Evolutionary conservation across 35 echinoderm and acorn worm species (phyloP).

Genomic region (Ptychodera flava): DNA sequence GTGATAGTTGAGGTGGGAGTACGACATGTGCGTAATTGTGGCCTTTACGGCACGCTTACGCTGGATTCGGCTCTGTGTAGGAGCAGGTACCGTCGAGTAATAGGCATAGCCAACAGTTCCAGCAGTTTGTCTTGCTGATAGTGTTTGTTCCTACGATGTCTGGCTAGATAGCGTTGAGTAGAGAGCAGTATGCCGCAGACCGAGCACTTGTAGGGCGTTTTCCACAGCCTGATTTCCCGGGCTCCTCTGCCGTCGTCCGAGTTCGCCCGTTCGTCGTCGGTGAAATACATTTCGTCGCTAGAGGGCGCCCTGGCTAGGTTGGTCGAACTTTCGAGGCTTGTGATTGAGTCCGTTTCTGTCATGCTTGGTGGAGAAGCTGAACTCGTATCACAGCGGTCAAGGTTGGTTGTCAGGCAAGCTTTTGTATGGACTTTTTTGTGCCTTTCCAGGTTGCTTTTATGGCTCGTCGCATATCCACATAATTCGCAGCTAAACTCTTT

Average conservation of each 20-base stretch:
- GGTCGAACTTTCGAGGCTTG: not conserved
- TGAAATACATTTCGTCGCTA: not conserved
- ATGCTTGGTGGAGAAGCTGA: not conserved
- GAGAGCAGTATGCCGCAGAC: not conserved
- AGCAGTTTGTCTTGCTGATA: not conserved
- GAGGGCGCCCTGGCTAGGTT: not conserved
- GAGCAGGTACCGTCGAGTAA: not conserved
- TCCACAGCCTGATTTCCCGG: not conserved
- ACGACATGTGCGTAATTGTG: no score
- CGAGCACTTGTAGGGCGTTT: not conserved
- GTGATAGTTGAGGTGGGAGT: no score
- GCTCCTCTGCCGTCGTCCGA: not conserved
- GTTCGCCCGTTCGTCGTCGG: not conserved
- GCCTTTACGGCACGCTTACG: no score
- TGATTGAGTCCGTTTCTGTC: not conserved
- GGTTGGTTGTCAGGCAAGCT: not conserved
- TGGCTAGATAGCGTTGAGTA: not conserved
- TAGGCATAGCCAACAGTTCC: not conserved
- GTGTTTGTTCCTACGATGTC: not conserved
- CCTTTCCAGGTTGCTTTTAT: slow-evolving; percentile 86
- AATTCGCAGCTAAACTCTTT: slow-evolving; percentile 72
- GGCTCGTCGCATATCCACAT: slow-evolving; percentile 83
- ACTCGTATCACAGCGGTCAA: not conserved
- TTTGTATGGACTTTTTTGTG: slow-evolving; percentile 60
- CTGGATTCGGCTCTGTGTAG: not conserved